A percentile compares a stretch with the other conserved stretches of the same genome.
Conservation (phyloP, 2,797 vertebrate species). For the Sebastes itinus region DNA sequence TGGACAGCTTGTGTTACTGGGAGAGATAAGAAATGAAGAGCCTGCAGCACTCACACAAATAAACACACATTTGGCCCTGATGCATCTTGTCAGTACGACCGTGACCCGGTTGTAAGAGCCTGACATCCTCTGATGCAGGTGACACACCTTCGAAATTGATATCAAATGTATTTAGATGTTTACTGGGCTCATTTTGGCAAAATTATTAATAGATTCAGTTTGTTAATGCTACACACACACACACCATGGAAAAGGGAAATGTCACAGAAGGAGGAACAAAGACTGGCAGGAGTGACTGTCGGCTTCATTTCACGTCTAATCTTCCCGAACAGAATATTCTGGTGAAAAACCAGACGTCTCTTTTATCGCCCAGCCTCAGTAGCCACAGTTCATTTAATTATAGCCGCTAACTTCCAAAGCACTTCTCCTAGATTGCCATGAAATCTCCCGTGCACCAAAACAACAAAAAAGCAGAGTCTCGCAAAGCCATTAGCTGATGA, state of each 20-base stretch:
- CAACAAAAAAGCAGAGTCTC: conserved; percentile 33
- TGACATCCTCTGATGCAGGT: neutral
- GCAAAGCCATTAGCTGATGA: conserved; percentile 57
- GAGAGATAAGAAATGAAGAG: conserved; percentile 23
- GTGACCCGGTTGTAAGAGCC: neutral
- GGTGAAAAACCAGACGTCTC: conserved; percentile 2
- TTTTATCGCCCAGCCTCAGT: neutral
- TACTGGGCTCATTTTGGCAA: neutral
- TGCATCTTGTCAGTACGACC: conserved; percentile 15
- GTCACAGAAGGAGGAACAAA: conserved; percentile 34
- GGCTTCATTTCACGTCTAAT: conserved; percentile 46
- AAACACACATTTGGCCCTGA: neutral
- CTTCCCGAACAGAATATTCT: conserved; percentile 25
- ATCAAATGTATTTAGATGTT: neutral
- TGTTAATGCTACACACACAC: neutral
- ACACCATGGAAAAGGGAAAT: conserved; percentile 12
- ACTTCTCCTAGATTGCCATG: conserved; percentile 24
- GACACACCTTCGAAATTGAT: neutral
- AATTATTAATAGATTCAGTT: conserved; percentile 25
- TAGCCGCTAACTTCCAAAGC: conserved; percentile 26
- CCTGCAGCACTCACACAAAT: neutral
- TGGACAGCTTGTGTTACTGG: conserved; percentile 50
- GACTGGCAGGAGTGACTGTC: neutral
- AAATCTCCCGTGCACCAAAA: conserved; percentile 1
- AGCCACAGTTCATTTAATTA: conserved; percentile 34